These are phyloP conservation scores for Aegypius monachus DNA, from an alignment of 2,113 vertebrate species.

Conservation along the genomic window DNA sequence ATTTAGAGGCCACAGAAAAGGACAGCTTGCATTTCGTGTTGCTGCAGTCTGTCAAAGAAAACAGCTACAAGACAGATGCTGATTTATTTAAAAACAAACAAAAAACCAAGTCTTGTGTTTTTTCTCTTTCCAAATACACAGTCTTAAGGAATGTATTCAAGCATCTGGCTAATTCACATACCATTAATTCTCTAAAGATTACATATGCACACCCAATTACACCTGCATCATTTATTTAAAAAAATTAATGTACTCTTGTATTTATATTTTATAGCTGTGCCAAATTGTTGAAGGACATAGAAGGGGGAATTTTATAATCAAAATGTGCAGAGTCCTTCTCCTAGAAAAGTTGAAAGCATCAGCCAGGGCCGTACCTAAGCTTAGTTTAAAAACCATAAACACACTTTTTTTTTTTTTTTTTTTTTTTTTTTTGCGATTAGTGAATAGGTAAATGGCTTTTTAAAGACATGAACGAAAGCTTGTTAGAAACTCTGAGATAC, in stretches of 20 bases:
- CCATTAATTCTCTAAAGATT: conserved; percentile 16
- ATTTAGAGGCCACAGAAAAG: not conserved
- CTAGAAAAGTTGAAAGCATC: not conserved
- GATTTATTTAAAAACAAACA: not conserved
- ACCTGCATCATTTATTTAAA: not conserved
- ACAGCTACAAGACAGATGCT: not conserved
- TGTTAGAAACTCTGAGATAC: not conserved
- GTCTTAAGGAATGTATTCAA: not conserved
- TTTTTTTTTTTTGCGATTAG: not conserved
- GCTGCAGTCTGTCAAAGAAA: not conserved
- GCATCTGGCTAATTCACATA: not conserved
- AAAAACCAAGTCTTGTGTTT: not conserved
- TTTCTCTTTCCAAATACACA: not conserved
- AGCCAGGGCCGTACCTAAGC: not conserved
- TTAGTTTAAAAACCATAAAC: not conserved
- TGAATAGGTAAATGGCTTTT: not conserved
- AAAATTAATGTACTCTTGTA: not conserved
- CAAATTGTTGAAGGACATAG: not conserved
- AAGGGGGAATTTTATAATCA: not conserved
- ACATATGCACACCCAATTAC: not conserved
- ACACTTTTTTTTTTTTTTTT: not conserved
- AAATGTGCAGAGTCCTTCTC: not conserved
- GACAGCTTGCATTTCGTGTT: not conserved
- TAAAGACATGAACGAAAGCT: not conserved
- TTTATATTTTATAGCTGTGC: not conserved